Evolutionary conservation across 2,888 invertebrate species (phyloP).

Genomic region (Troglohyphantes excavatus): DNA sequence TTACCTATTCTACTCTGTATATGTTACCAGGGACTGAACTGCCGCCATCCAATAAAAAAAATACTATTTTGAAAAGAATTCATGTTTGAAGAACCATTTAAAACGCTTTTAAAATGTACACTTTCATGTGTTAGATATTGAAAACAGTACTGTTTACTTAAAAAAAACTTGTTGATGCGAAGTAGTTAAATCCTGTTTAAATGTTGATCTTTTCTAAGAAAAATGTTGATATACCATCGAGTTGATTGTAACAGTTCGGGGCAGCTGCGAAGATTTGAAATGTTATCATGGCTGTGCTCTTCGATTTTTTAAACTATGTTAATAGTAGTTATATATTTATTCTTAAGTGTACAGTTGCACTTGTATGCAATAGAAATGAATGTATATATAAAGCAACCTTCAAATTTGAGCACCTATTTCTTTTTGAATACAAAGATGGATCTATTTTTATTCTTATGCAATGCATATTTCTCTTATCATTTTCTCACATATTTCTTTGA

Average conservation of each 20-base stretch:
- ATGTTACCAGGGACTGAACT: constrained; percentile 47
- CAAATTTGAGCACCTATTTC: neutral
- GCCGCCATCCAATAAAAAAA: constrained; percentile 74
- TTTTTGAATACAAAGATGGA: neutral
- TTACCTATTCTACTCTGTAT: constrained; percentile 23
- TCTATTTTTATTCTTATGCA: neutral
- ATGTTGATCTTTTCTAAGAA: constrained; percentile 25
- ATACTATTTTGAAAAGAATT: constrained; percentile 54
- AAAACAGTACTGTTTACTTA: constrained; percentile 40
- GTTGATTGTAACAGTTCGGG: constrained; percentile 16
- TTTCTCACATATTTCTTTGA: no score
- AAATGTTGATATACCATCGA: constrained; percentile 21
- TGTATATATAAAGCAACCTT: neutral
- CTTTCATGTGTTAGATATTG: constrained; percentile 23
- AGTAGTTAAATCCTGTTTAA: constrained; percentile 21
- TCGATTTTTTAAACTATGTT: neutral
- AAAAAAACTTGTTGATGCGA: constrained; percentile 31
- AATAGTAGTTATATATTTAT: constrained; percentile 1
- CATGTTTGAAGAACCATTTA: constrained; percentile 10
- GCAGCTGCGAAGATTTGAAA: constrained; percentile 2
- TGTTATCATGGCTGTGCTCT: constrained; percentile 22
- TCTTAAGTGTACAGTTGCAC: constrained; percentile 16
- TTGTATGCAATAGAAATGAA: constrained; percentile 1
- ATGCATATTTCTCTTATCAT: no score
- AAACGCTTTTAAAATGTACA: constrained; percentile 55